phyloP scores from a whole-genome alignment of 2,113 vertebrate genomes.

The Mormyrus iriodes region DNA sequence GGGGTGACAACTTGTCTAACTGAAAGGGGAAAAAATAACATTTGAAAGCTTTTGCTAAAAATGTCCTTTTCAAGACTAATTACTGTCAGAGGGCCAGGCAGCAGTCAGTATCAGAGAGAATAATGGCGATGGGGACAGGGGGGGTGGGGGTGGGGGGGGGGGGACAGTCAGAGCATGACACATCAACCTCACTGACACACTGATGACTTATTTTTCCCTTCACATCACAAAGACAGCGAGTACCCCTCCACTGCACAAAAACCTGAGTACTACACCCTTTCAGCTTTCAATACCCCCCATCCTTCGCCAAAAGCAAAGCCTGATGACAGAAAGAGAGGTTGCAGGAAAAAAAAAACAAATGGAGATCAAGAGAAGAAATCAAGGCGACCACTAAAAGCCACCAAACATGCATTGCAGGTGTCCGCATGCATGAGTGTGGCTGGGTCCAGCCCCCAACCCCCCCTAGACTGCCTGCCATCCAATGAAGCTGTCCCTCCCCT shows the following conservation, averaged over 20 bases:
- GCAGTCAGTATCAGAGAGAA: conserved; percentile 39
- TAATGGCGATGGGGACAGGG: conserved; percentile 24
- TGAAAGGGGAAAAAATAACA: conserved; percentile 49
- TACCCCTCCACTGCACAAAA: background rate
- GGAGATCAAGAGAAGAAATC: conserved; percentile 10
- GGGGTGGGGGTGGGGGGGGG: conserved; percentile 22
- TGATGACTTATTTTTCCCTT: conserved; percentile 30
- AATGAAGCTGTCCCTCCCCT: conserved; percentile 34
- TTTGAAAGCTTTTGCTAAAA: conserved; percentile 58
- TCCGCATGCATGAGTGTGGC: conserved; percentile 29
- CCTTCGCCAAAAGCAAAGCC: background rate
- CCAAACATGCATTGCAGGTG: background rate
- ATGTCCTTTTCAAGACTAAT: conserved; percentile 67
- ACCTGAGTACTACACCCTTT: background rate
- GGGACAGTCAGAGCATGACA: background rate
- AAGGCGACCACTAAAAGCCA: background rate
- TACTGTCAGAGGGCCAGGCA: conserved; percentile 57
- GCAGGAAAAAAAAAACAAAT: conserved; percentile 34
- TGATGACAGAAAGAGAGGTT: background rate
- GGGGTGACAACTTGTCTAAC: conserved; percentile 31
- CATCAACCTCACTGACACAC: conserved; percentile 38
- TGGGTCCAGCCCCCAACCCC: background rate
- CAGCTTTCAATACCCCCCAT: background rate
- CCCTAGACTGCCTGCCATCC: conserved; percentile 30
- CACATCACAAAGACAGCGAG: conserved; percentile 2